Evolutionary conservation across 2,888 invertebrate genomes (phyloP).

Genomic region (Synanthedon andrenaeformis): DNA sequence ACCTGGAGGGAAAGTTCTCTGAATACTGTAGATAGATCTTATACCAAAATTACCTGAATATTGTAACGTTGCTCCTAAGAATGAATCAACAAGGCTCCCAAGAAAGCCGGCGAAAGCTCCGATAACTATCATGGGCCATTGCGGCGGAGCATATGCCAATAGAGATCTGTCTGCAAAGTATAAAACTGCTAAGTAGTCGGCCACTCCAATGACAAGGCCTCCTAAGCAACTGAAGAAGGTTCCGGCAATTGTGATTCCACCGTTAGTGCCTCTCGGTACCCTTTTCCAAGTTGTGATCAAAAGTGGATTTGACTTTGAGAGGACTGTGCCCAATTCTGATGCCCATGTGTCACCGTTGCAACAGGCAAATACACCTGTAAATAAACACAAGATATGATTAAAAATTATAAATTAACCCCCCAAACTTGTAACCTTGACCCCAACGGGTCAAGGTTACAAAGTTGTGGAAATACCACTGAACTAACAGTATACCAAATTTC

Average conservation of each 20-base stretch:
- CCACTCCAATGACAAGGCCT: conserved; percentile 77
- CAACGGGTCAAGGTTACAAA: too few relatives aligned
- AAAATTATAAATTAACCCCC: too few relatives aligned
- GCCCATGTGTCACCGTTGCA: conserved; percentile 93
- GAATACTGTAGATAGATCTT: background rate
- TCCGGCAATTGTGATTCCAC: conserved; percentile 79
- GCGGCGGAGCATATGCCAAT: conserved; percentile 73
- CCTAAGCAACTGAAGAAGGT: conserved; percentile 72
- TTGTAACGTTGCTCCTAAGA: conserved; percentile 87
- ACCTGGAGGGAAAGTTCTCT: too few relatives aligned
- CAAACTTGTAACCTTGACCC: too few relatives aligned
- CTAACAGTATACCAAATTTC: too few relatives aligned
- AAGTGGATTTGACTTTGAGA: conserved; percentile 76
- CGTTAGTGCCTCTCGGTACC: conserved; percentile 91
- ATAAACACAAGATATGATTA: background rate
- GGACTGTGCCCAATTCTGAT: conserved; percentile 86
- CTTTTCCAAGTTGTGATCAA: conserved; percentile 79
- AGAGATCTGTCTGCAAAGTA: conserved; percentile 72
- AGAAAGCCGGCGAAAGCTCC: conserved; percentile 81
- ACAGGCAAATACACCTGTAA: conserved; percentile 79
- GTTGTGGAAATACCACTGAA: too few relatives aligned
- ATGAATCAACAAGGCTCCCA: conserved; percentile 86
- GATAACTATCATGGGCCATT: conserved; percentile 82
- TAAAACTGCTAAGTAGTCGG: conserved; percentile 76
- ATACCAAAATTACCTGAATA: conserved; percentile 75